Evolutionary conservation across 2,113 vertebrate species (phyloP), one percentile per base, ranked within the genome.

Genomic region (Mola mola): DNA sequence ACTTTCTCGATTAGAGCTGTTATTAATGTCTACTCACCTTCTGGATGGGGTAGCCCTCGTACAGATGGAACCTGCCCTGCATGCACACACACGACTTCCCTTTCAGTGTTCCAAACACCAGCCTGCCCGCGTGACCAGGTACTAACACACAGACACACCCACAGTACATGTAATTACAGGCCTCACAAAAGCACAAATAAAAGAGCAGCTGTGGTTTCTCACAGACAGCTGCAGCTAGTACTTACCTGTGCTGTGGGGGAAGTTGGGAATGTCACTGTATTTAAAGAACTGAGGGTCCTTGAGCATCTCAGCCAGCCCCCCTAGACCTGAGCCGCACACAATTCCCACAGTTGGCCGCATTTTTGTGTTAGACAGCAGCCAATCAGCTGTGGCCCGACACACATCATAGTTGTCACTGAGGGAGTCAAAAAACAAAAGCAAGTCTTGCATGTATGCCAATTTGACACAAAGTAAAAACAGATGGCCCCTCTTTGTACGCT

Each of bases 1-100:
- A 2, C 6, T 7, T 5, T 29, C 13, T 5, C 4, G 20, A 10
- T 8, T 11, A 29, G 3, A 4, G 20, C 22, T 16, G 19, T 3
- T 2, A 46, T 29, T 21, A 3, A 48, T 11, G 0, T 8, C 2
- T 2, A 33, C 68, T 33, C 85, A 97, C 96, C 94, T 86, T 93
- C 86, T 93, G 92, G 55, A 94, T 42, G 0, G 95, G 70, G 72
- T 96, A 92, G 2, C 96, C 96, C 65, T 98, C 96, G 0, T 98
- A 98, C 7, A 83, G 69, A 75, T 98, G 96, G 83, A 96, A 98
- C 5, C 96, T 90, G 20, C 96, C 96, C 80, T 96, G 93, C 96
- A 98, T 98, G 78, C 95, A 94, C 47, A 98, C 94, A 1, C 95
- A 98, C 2, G 87, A 67, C 62, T 87, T 94, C 4, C 92, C 94